Evolutionary conservation across 2,113 vertebrate genomes (phyloP).

Genomic region (Ahaetulla prasina): DNA sequence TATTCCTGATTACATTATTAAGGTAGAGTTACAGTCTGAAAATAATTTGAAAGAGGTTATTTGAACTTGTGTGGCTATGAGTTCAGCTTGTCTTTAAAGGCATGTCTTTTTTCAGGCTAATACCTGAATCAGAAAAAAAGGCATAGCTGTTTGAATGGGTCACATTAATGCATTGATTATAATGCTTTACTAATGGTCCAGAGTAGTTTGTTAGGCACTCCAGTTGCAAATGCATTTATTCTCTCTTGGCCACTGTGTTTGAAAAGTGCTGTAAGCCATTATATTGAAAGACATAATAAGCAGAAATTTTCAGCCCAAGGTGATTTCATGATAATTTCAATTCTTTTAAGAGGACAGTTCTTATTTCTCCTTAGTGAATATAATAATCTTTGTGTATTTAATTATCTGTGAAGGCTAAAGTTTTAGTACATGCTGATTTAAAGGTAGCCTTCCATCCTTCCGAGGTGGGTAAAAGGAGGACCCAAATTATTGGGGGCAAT

Average conservation of each 20-base stretch:
- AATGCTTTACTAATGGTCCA: neutral
- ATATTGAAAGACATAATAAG: neutral
- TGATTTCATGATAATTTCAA: neutral
- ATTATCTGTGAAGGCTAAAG: neutral
- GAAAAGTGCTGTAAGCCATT: neutral
- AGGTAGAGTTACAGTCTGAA: neutral
- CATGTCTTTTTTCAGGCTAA: neutral
- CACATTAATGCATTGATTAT: neutral
- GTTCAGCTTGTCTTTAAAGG: neutral
- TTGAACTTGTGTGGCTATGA: neutral
- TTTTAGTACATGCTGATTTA: neutral
- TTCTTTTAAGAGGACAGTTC: neutral
- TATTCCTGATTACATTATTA: neutral
- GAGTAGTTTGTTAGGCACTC: neutral
- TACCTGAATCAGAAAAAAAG: neutral
- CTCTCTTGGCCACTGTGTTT: neutral
- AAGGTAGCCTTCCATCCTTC: neutral
- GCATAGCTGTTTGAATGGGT: neutral
- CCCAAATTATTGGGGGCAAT: too few species aligned
- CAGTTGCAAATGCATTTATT: neutral
- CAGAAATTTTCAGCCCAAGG: neutral
- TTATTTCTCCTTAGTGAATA: neutral
- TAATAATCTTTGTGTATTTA: neutral
- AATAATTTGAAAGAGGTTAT: neutral
- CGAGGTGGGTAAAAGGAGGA: too few species aligned